phyloP scores from a whole-genome alignment of 2,113 vertebrate species.

The Panthera uncia region DNA sequence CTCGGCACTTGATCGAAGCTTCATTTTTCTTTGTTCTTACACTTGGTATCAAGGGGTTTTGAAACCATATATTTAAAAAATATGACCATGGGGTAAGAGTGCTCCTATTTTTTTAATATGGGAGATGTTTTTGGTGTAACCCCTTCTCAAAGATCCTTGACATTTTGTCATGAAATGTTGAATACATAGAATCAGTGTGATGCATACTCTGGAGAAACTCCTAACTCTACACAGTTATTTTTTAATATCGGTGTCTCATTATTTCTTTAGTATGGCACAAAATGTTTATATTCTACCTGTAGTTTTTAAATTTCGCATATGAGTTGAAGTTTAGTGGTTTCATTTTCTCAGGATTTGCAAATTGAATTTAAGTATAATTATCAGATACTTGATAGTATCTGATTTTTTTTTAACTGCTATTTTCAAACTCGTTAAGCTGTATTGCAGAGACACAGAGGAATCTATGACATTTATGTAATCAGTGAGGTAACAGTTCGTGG shows the following conservation, averaged over 20 bases:
- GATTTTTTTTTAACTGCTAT: background rate
- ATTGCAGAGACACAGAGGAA: background rate
- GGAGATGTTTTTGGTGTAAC: background rate
- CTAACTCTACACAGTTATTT: background rate
- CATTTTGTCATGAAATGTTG: conserved; percentile 35
- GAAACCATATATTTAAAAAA: background rate
- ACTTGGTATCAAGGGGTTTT: background rate
- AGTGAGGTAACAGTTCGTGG: background rate
- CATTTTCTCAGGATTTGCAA: background rate
- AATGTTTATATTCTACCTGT: background rate
- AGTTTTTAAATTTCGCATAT: conserved; percentile 30
- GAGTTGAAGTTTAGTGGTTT: conserved; percentile 10
- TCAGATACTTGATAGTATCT: background rate
- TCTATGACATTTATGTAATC: background rate
- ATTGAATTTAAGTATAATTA: background rate
- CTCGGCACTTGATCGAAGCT: background rate
- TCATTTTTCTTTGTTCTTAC: background rate
- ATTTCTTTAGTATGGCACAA: background rate
- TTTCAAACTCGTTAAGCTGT: background rate
- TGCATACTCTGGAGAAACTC: background rate
- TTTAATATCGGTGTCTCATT: background rate
- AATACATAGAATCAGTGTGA: background rate
- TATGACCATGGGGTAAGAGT: background rate
- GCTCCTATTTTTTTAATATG: background rate
- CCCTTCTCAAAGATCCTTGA: background rate